These are phyloP conservation scores for Plagodis pulveraria DNA, from an alignment of 2,888 invertebrate species.

Conservation along the genomic window DNA sequence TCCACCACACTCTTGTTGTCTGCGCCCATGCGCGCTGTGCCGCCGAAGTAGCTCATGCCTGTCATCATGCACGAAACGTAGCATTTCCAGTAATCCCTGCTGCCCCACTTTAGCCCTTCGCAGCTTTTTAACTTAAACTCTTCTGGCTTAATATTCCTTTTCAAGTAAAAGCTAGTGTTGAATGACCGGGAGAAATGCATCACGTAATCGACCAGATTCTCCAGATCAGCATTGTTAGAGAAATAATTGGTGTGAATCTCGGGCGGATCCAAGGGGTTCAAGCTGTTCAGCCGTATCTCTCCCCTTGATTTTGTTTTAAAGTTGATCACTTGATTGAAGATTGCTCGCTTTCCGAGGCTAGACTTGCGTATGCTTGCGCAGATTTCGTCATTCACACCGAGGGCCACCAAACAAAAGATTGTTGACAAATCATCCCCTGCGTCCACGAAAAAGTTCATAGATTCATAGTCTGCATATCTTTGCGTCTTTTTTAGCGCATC, in stretches of 20 bases:
- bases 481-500: not conserved
- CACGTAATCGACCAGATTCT: not conserved
- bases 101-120: not conserved
- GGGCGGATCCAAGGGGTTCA: not conserved
- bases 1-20: not conserved
- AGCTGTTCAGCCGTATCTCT: not conserved
- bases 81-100: not conserved
- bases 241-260: not conserved
- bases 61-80: not conserved
- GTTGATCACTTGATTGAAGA: not conserved
- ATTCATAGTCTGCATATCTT: not conserved
- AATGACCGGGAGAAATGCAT: not conserved
- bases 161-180: not conserved
- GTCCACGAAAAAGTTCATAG: not conserved
- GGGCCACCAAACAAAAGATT: not conserved
- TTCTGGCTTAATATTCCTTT: not conserved
- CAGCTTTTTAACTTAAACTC: not conserved
- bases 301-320: not conserved
- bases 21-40: not conserved
- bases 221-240: not conserved
- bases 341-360: not conserved
- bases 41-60: not conserved
- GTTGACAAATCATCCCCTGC: not conserved
- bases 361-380: not conserved
- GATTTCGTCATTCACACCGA: not conserved